These are phyloP conservation scores for Smittia sp. DNA, from an alignment of 2,888 invertebrate genomes.

Conservation along the genomic window DNA sequence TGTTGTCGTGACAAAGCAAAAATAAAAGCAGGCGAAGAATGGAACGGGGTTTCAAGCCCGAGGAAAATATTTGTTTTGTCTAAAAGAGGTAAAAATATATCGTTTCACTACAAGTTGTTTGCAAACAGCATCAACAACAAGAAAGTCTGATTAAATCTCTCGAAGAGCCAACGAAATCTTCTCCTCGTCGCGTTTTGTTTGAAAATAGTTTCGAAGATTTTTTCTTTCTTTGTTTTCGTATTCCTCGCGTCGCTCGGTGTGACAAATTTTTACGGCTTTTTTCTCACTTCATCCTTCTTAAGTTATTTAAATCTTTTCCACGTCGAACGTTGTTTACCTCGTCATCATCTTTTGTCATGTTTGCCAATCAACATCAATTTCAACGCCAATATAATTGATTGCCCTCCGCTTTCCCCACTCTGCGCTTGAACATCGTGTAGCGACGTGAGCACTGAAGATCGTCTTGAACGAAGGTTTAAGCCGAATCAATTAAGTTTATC, in stretches of 20 bases:
- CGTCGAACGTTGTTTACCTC: not conserved
- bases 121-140: not conserved
- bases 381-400: not conserved
- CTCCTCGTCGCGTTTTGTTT: too few species aligned
- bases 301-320: not conserved
- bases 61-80: too few species aligned
- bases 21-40: not conserved
- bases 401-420: not conserved
- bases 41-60: not conserved
- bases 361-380: not conserved
- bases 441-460: too few species aligned
- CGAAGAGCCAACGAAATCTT: too few species aligned
- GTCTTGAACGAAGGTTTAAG: too few species aligned
- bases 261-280: slow-evolving; percentile 13
- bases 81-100: not conserved
- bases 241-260: not conserved
- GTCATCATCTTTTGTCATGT: not conserved
- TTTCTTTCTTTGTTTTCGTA: not conserved
- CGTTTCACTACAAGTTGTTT: slow-evolving; percentile 33
- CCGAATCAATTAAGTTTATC: slow-evolving; percentile 18
- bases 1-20: not conserved
- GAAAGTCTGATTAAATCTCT: slow-evolving; percentile 27
- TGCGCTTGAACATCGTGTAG: too few species aligned
- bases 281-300: not conserved
- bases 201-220: not conserved